Percentiles rank a stretch among this genome's conserved stretches.
phyloP scores from a whole-genome alignment of 2,113 vertebrate genomes.

The Psittacula cyanocephala region DNA sequence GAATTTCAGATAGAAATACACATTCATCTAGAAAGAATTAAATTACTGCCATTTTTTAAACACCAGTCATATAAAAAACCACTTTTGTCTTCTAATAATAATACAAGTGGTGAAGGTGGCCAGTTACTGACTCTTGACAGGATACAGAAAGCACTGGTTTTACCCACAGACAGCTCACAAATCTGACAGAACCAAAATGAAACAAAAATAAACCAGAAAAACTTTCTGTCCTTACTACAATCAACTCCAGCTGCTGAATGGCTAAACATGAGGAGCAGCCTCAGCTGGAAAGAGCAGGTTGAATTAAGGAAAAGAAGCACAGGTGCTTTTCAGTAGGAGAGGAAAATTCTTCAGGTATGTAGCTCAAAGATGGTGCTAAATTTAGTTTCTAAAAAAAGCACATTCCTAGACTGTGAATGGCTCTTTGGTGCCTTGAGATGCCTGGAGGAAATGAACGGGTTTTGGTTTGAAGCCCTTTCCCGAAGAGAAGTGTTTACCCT shows the following conservation, averaged over 20 bases:
- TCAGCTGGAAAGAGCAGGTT: background rate
- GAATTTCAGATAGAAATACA: background rate
- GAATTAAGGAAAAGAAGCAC: background rate
- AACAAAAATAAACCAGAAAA: background rate
- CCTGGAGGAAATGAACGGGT: conserved; percentile 24
- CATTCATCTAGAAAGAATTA: background rate
- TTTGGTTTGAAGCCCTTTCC: conserved; percentile 42
- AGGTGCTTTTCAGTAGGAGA: conserved; percentile 9
- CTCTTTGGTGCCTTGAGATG: background rate
- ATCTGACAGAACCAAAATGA: background rate
- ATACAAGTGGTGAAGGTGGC: background rate
- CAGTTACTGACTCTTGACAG: background rate
- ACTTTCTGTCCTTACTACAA: background rate
- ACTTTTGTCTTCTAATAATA: background rate
- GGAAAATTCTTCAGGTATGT: background rate
- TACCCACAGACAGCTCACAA: background rate
- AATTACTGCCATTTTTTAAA: background rate
- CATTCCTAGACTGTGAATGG: conserved; percentile 10
- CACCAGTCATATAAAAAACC: background rate
- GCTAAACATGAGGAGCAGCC: background rate
- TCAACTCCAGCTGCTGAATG: background rate
- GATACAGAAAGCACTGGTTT: background rate
- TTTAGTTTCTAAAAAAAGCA: conserved; percentile 47
- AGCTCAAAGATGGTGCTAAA: conserved; percentile 1
- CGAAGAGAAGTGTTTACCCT: conserved; percentile 5